Percentiles rank a stretch among this genome's conserved stretches.
These are phyloP conservation scores for Apis florea DNA, from an alignment of 1,140 invertebrate species.

Conservation along the genomic window DNA sequence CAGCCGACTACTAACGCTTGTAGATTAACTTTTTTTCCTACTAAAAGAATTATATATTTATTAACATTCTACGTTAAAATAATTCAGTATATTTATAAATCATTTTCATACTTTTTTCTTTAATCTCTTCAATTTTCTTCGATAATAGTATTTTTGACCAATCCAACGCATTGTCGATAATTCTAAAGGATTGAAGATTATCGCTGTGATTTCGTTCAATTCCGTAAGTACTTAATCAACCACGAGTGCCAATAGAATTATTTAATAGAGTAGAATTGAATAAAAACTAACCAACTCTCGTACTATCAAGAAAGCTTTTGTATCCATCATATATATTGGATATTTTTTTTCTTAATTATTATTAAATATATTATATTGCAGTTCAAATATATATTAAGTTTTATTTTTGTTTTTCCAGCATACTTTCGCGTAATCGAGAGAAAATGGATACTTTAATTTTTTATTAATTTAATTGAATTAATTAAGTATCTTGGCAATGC, in stretches of 20 bases:
- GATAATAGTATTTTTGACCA: conserved; percentile 17
- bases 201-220: conserved; percentile 17
- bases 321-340: too few species aligned
- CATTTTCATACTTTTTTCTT: neutral
- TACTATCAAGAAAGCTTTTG: too few species aligned
- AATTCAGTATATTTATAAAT: neutral
- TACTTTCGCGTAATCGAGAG: too few species aligned
- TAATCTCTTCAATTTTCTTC: too few species aligned
- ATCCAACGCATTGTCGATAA: neutral
- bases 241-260: neutral
- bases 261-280: neutral
- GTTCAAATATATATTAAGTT: too few species aligned
- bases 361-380: too few species aligned
- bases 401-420: too few species aligned
- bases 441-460: too few species aligned
- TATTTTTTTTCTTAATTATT: too few species aligned
- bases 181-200: neutral
- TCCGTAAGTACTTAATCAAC: conserved; percentile 8
- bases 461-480: too few species aligned
- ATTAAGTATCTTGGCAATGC: too few species aligned
- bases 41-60: neutral
- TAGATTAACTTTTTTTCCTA: neutral
- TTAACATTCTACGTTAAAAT: neutral
- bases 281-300: too few species aligned
- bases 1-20: neutral